A percentile compares a stretch with the other conserved stretches of the same genome.
Conservation (phyloP, 2,113 vertebrate genomes). For the Bostrychus sinensis region DNA sequence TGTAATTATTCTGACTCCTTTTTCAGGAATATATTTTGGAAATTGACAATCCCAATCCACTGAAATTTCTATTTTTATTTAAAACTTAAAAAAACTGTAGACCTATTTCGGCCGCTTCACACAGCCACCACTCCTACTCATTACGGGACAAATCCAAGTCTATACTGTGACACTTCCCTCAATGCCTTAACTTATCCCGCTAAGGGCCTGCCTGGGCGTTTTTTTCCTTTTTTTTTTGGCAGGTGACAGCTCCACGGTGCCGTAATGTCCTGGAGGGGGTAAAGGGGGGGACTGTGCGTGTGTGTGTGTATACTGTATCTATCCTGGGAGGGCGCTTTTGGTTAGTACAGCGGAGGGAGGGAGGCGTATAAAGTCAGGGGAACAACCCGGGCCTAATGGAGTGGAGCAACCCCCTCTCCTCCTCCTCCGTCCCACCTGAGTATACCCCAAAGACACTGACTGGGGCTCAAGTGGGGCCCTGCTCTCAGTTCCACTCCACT, state of each 20-base stretch:
- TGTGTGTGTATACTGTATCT: too few species aligned
- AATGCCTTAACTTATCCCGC: constrained; percentile 16
- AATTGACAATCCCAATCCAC: too few species aligned
- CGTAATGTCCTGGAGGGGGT: constrained; percentile 17
- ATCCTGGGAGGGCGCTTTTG: too few species aligned
- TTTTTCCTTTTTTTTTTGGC: constrained; percentile 39
- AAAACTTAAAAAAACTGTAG: neutral
- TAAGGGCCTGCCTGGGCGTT: too few species aligned
- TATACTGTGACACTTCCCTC: neutral
- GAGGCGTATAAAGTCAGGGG: constrained; percentile 29
- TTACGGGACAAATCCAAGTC: constrained; percentile 17
- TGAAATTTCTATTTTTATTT: too few species aligned
- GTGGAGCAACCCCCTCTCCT: constrained; percentile 50
- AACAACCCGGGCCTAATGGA: constrained; percentile 49
- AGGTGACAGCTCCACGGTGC: constrained; percentile 49
- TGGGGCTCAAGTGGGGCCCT: constrained; percentile 38
- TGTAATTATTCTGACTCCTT: too few species aligned
- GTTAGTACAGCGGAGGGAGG: constrained; percentile 15
- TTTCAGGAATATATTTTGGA: too few species aligned
- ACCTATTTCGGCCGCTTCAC: neutral
- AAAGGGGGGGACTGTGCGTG: too few species aligned
- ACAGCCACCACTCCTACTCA: constrained; percentile 4
- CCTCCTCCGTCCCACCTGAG: too few species aligned
- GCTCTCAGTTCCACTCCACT: constrained; percentile 68
- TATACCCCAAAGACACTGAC: too few species aligned